A percentile compares a stretch with the other conserved stretches of the same genome.
Conservation (phyloP, 2,888 invertebrate species). For the Nemurella pictetii region DNA sequence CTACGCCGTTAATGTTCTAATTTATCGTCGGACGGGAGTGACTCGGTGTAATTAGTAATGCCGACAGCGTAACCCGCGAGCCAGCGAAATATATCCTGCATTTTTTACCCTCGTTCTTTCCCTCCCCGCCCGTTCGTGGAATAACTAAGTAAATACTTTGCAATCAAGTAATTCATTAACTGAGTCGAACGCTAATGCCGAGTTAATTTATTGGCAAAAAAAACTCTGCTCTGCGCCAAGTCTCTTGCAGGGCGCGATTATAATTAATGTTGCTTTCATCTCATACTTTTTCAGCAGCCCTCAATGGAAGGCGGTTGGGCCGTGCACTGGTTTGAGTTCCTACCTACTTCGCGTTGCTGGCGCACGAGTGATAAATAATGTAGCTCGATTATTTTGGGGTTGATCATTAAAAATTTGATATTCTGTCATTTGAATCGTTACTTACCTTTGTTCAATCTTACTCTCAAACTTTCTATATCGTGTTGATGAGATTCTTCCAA, state of each 20-base stretch:
- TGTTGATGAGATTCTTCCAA: no score
- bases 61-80: neutral
- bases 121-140: conserved; percentile 22
- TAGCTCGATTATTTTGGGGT: no score
- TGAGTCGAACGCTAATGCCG: conserved; percentile 23
- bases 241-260: neutral
- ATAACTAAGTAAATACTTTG: conserved; percentile 17
- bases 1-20: neutral
- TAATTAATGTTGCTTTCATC: conserved; percentile 18
- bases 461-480: no score
- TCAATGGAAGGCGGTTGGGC: no score
- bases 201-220: conserved; percentile 20
- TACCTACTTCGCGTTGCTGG: no score
- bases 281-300: neutral
- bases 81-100: neutral
- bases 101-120: neutral
- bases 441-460: no score
- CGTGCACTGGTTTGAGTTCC: no score
- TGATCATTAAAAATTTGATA: no score
- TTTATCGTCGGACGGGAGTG: neutral
- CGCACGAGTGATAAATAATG: no score
- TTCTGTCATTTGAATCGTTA: no score
- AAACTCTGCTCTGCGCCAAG: neutral
- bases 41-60: conserved; percentile 19
- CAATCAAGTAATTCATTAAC: conserved; percentile 21